These are phyloP conservation scores for Hydroisotoma schaefferi DNA, from an alignment of 2,888 invertebrate genomes.

Conservation along the genomic window DNA sequence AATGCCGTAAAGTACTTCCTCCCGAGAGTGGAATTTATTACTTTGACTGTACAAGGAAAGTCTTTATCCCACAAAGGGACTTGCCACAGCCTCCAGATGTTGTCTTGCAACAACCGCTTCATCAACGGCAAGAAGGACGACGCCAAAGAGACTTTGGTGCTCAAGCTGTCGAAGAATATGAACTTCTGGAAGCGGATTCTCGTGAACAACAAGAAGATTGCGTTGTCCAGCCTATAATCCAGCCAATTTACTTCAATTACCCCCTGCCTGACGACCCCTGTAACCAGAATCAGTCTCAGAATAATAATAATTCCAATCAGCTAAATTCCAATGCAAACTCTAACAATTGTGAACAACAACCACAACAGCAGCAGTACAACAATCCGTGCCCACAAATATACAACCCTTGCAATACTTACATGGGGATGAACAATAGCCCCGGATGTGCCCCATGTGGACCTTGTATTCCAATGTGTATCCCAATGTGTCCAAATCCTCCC, in stretches of 20 bases:
- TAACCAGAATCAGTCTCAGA: too few species aligned
- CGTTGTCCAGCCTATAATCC: slow-evolving; percentile 29
- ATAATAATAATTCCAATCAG: slow-evolving; percentile 12
- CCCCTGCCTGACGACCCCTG: slow-evolving; percentile 10
- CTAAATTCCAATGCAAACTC: slow-evolving; percentile 9
- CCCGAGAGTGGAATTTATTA: slow-evolving; percentile 28
- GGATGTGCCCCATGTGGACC: slow-evolving; percentile 14
- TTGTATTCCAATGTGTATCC: slow-evolving; percentile 18
- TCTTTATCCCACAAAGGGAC: slow-evolving; percentile 25
- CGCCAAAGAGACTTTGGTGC: not conserved
- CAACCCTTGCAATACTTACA: slow-evolving; percentile 17
- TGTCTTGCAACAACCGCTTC: slow-evolving; percentile 14
- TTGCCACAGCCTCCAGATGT: slow-evolving; percentile 25
- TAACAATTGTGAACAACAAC: too few species aligned
- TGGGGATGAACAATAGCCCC: slow-evolving; percentile 9
- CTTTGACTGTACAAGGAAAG: slow-evolving; percentile 15
- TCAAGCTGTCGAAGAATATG: slow-evolving; percentile 19
- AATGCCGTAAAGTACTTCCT: slow-evolving; percentile 11
- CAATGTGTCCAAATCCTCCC: slow-evolving; percentile 19
- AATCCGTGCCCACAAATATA: slow-evolving; percentile 10
- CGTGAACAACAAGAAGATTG: slow-evolving; percentile 3
- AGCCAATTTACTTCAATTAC: slow-evolving; percentile 11
- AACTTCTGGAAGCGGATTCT: not conserved
- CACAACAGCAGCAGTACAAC: slow-evolving; percentile 2
- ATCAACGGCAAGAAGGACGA: too few species aligned